Evolutionary conservation across 2,888 invertebrate species (phyloP), one percentile per base, ranked within the genome.

Genomic region (Synanthedon andrenaeformis): DNA sequence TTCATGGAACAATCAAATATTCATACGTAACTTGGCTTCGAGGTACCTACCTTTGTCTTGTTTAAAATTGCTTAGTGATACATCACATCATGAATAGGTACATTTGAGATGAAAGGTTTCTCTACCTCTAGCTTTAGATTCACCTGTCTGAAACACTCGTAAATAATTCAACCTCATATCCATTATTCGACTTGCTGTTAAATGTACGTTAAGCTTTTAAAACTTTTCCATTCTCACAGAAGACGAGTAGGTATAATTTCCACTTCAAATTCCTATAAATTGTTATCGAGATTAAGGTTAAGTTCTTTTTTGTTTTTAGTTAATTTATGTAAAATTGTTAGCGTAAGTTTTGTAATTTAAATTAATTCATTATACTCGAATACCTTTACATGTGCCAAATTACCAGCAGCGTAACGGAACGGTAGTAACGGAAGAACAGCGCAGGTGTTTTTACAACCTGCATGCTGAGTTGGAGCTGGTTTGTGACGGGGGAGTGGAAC

Each of bases 161-260:
- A 49, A 14, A 49, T 49, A 17, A 49, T 49, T 54, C 54, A 56
- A 53, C 54, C 35, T 35, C 35, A 50, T 53, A 56, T 56, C 54
- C 53, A 56, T 56, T 56, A 56, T 56, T 56, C 56, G 53, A 52
- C 51, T 56, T 42, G 14, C 14, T 6, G 12, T 13, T 45, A 45
- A 45, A n/a, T 45, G 14, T 45, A 45, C 23, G 14, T 45, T 23
- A 23, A 11, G 42, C 41, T 13, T 49, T 49, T 45, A 45, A 45
- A 45, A 14, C 13, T 13, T 45, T 45, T 45, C 45, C 45, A 23
- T 49, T 14, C 49, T 14, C 13, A 49, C 19, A 10, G 19, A 19
- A 23, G 10, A 49, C 19, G 45, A 35, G 35, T 35, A 35, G 35
- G 35, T 35, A 35, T 28, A 28, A 28, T 8, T 8, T 28, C 28